Evolutionary conservation across 2,888 invertebrate species (phyloP), one percentile per base, ranked within the genome.

Genomic region (Melolontha melolontha): DNA sequence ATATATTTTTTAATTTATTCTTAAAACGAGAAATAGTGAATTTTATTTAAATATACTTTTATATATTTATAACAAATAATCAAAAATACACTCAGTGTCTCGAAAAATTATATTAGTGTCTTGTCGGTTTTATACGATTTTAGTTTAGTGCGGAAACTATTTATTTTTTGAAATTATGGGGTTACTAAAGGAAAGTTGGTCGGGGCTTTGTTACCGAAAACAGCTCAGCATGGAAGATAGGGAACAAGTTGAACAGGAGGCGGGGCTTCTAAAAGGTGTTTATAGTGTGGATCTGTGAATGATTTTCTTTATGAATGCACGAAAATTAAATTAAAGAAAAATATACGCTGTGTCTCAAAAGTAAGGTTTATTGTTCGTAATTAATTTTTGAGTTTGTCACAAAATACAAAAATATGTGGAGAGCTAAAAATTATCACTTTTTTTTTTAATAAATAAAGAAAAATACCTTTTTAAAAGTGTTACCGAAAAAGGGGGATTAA

Each of bases 241-340:
- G 57, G 70, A 67, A 51, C 68, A 67, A 22, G 50, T 69, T 16
- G 81, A 81, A 70, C 80, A 81, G 66, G 76, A 76, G 50, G 79
- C 79, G 8, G 80, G 78, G 34, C 76, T 82, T 42, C 72, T 82
- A 40, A 78, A 74, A 79, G 80, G 80, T 80, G 47, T 47, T 55
- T 55, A 41, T 50, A 2, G 16, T 62, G 34, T 34, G 17, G n/a
- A 17, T 22, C 27, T 49, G 27, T 49, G n/a, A 22, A 22, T 22
- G n/a, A n/a, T 34, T 52, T 51, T 52, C 51, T 64, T 52, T 50
- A 10, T 64, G 34, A 22, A 22, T 22, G 22, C 22, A 22, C 22
- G 22, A 22, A 22, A 22, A 4, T 22, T 22, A 22, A 22, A 22
- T 2, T 22, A 22, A 4, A n/a, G n/a, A n/a, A 22, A 22, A 22